Evolutionary conservation across 2,888 invertebrate genomes (phyloP).

Genomic region (Pedicia rivosa): DNA sequence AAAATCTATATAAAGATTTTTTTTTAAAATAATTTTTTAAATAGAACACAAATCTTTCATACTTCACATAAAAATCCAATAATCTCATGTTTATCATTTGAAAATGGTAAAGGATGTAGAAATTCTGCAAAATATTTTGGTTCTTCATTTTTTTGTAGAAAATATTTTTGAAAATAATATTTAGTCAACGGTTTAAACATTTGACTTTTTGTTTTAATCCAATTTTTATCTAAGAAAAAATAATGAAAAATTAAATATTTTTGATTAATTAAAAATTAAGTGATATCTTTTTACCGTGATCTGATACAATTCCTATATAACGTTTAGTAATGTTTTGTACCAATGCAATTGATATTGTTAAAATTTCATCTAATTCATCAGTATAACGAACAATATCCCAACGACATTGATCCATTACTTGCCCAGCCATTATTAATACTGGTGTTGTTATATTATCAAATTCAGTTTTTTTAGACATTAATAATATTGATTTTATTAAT

Average conservation of each 20-base stretch:
- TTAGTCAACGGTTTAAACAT: constrained; percentile 18
- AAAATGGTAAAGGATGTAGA: no score
- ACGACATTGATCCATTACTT: constrained; percentile 21
- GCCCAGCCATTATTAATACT: constrained; percentile 19
- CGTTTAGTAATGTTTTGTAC: constrained; percentile 18
- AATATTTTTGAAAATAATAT: constrained; percentile 23
- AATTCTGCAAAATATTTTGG: constrained; percentile 20
- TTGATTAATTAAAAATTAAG: no score
- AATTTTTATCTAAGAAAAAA: constrained; percentile 18
- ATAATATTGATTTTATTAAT: constrained; percentile 16
- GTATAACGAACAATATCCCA: constrained; percentile 22
- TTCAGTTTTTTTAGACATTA: constrained; percentile 15
- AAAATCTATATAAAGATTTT: constrained; percentile 15
- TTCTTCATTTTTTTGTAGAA: constrained; percentile 14
- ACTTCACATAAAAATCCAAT: constrained; percentile 10
- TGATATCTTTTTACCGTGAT: constrained; percentile 18
- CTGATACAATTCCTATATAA: constrained; percentile 18
- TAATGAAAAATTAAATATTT: constrained; percentile 1
- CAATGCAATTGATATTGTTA: constrained; percentile 18
- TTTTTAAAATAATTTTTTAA: neutral
- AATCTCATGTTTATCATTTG: neutral
- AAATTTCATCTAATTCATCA: constrained; percentile 18
- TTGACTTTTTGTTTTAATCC: constrained; percentile 19
- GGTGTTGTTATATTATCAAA: constrained; percentile 21
- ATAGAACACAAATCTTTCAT: neutral